These are phyloP conservation scores for Rhimphoctona megacephalus DNA, from an alignment of 2,888 invertebrate species.

Conservation along the genomic window DNA sequence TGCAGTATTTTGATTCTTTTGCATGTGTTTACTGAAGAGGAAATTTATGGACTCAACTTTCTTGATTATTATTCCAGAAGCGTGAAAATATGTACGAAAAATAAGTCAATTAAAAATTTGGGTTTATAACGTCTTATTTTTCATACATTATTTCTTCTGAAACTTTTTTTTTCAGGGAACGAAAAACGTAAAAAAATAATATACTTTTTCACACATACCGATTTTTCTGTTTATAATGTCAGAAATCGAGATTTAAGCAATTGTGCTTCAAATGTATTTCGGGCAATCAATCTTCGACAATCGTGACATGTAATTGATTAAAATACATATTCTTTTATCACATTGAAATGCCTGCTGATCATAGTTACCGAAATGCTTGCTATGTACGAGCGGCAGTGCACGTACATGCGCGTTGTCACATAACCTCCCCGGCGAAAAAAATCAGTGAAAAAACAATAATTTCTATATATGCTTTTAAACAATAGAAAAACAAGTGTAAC, in stretches of 20 bases:
- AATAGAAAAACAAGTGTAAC: neutral
- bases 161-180: no score
- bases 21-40: no score
- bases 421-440: slow-evolving; percentile 31
- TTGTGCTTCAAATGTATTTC: neutral
- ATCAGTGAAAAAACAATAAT: neutral
- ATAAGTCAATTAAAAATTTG: neutral
- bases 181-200: no score
- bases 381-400: neutral
- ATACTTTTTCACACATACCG: no score
- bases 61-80: no score
- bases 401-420: slow-evolving; percentile 1
- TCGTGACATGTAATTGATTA: neutral
- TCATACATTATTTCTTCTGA: no score
- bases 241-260: neutral
- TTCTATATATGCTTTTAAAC: neutral
- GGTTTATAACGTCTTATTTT: neutral
- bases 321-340: neutral
- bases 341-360: neutral
- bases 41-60: no score
- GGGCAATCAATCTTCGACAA: neutral
- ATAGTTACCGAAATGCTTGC: neutral
- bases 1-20: neutral
- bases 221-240: neutral
- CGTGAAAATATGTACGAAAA: neutral